These are phyloP conservation scores for Paracanthobrama guichenoti DNA, from an alignment of 2,113 vertebrate genomes.

Conservation along the genomic window DNA sequence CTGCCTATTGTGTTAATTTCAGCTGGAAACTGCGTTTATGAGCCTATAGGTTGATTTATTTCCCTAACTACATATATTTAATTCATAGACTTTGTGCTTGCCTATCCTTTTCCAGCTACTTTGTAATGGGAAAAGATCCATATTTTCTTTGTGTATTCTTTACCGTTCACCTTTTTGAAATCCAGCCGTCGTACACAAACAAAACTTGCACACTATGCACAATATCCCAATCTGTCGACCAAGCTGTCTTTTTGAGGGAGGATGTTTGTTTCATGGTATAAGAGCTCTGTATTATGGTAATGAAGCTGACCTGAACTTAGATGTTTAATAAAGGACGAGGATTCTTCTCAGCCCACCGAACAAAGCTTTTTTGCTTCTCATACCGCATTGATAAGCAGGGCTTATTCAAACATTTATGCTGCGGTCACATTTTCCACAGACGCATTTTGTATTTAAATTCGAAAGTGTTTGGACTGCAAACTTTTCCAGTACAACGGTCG, in stretches of 20 bases:
- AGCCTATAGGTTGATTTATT: not conserved
- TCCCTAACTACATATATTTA: not conserved
- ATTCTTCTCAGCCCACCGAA: conserved; percentile 33
- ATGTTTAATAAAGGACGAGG: conserved; percentile 47
- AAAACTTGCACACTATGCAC: conserved; percentile 60
- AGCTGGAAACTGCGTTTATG: not conserved
- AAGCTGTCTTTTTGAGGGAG: conserved; percentile 58
- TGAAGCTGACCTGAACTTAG: conserved; percentile 53
- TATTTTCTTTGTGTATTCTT: conserved; percentile 52
- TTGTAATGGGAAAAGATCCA: not conserved
- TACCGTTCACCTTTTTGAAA: conserved; percentile 50
- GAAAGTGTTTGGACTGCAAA: conserved; percentile 2
- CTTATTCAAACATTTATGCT: conserved; percentile 44
- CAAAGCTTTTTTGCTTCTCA: conserved; percentile 42
- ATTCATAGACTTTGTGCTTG: not conserved
- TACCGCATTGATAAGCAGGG: conserved; percentile 19
- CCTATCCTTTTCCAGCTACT: not conserved
- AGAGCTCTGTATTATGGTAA: conserved; percentile 49
- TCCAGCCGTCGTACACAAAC: conserved; percentile 55
- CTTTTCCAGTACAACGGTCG: conserved; percentile 16
- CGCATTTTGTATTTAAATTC: conserved; percentile 14
- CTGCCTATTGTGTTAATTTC: not conserved
- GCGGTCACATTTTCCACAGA: conserved; percentile 15
- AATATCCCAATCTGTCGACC: conserved; percentile 63
- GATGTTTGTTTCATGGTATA: conserved; percentile 56